Base-by-base conservation (phyloP, 2,888 invertebrate species). In the Scelioninae gen. 2 region DNA sequence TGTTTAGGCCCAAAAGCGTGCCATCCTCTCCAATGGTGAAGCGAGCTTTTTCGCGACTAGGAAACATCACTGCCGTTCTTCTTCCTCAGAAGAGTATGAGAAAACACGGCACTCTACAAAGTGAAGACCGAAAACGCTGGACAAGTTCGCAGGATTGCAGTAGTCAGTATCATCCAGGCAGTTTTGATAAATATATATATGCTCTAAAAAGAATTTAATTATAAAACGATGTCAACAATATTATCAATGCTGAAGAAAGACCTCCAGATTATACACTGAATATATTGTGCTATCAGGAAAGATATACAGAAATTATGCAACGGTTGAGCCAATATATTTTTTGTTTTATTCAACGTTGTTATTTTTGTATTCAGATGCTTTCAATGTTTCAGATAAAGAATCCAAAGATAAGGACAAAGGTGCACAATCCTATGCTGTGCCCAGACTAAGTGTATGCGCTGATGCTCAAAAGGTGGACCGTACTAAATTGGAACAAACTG, bases 11-110 rank as follows among this genome's bases (percentile, higher is more conserved):
- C 78, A 96, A 96, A 88, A 96, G 96, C 86, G 96, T 96, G 70
- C 96, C 96, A 22, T 95, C 95, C 79, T 96, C 96, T 41, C 96
- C 96, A 25, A 96, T 96, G 95, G 95, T 96, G 76, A 95, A 95
- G 86, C 89, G 96, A 19, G 96, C 96, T 0, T 95, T 96, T 86
- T 95, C 95, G n/a, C 90, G 96, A 13, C 88, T 96, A 68, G 95
- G 96, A 11, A 96, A 94, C 48, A 93, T 96, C 79, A 96, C 96
- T 0, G 94, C 96, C 0, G 95, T 95, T 16, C 46, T 73, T 41
- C 61, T 73, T 45, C 96, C 95, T 95, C 95, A 96, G 0, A 90
- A 94, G 45, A 94, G 94, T 70, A 94, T 95, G 79, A 89, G 95
- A 73, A 95, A 94, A 82, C 93, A 93, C 78, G 94, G 94, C 82